phyloP scores from a whole-genome alignment of 2,888 invertebrate genomes.

The Coenonympha arcania region DNA sequence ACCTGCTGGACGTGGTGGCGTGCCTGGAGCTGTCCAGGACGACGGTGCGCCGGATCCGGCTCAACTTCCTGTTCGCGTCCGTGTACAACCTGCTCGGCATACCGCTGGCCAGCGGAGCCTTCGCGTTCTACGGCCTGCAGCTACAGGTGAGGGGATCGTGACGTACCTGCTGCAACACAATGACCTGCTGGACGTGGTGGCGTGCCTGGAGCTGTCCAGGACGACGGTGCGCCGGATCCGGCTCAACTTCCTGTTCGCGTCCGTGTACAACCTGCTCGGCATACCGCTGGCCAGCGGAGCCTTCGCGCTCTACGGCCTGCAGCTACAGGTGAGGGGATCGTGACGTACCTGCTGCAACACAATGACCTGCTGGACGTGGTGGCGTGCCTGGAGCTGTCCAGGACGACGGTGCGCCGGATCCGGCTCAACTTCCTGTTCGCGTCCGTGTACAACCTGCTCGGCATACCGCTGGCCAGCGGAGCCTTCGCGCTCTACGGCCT shows the following conservation, averaged over 20 bases:
- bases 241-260: constrained; percentile 96
- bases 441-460: constrained; percentile 94
- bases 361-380: constrained; percentile 97
- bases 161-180: constrained; percentile 72
- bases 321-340: constrained; percentile 67
- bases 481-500: constrained; percentile 85
- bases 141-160: constrained; percentile 60
- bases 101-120: constrained; percentile 95
- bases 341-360: constrained; percentile 49
- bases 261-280: constrained; percentile 95
- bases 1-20: constrained; percentile 95
- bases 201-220: constrained; percentile 92
- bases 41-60: constrained; percentile 88
- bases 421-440: constrained; percentile 96
- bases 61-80: constrained; percentile 97
- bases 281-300: constrained; percentile 97
- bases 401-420: constrained; percentile 89
- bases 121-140: constrained; percentile 83
- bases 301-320: constrained; percentile 84
- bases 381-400: constrained; percentile 92
- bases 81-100: constrained; percentile 97
- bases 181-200: constrained; percentile 96
- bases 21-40: constrained; percentile 92
- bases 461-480: constrained; percentile 98
- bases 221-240: constrained; percentile 90